Conservation (phyloP, 2,888 invertebrate species). For the Ganaspis brasiliensis region DNA sequence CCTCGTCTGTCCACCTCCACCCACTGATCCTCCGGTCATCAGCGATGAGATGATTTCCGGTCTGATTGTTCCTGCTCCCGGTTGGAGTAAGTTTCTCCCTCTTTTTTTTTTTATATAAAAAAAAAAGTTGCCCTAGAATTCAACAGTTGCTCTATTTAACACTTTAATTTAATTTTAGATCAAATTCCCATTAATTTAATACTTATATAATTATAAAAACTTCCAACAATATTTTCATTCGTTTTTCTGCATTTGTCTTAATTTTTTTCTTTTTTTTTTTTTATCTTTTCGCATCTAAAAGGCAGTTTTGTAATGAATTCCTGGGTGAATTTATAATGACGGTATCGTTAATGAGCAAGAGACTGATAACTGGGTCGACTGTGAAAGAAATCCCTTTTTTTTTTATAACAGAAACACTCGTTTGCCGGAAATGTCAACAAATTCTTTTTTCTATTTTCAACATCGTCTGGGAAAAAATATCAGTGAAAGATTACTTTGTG, state of each 20-base stretch:
- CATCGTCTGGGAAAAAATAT: too few relatives aligned
- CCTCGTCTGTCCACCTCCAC: constrained; percentile 97
- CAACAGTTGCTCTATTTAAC: not conserved
- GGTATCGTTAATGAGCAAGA: constrained; percentile 29
- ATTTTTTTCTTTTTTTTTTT: not conserved
- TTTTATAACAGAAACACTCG: not conserved
- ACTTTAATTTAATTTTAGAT: not conserved
- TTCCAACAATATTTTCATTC: too few relatives aligned
- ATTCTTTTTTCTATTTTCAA: not conserved
- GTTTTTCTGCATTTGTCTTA: not conserved
- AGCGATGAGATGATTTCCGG: constrained; percentile 98
- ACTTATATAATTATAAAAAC: too few relatives aligned
- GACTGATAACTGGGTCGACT: constrained; percentile 8
- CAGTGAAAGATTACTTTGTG: too few relatives aligned
- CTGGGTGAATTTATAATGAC: constrained; percentile 11
- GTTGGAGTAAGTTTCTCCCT: constrained; percentile 89
- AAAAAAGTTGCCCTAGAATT: constrained; percentile 6
- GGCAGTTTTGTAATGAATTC: not conserved
- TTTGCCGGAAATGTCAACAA: constrained; percentile 11
- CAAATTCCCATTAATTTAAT: too few relatives aligned
- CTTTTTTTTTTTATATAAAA: not conserved
- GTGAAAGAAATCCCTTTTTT: not conserved
- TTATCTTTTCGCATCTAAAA: constrained; percentile 2
- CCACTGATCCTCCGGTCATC: constrained; percentile 95
- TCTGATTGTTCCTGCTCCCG: constrained; percentile 97